phyloP scores from a whole-genome alignment of 2,888 invertebrate species.

The Elysia crispata region DNA sequence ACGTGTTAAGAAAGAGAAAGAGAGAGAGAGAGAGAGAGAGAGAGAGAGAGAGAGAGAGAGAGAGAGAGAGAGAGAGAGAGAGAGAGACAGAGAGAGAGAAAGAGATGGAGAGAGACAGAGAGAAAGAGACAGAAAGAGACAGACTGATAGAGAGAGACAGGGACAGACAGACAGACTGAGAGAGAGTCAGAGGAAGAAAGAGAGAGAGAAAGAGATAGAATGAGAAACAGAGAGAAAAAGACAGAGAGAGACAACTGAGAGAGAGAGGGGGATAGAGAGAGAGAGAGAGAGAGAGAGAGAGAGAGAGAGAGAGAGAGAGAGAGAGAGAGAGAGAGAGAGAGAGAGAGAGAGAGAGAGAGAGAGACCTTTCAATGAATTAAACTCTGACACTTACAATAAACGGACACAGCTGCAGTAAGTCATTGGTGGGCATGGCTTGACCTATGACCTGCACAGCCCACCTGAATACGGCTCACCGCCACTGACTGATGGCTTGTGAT shows the following conservation, averaged over 20 bases:
- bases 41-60: slow-evolving; percentile 5
- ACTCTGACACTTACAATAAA: slow-evolving; percentile 6
- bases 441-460: no score
- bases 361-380: not conserved
- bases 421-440: no score
- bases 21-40: no score
- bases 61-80: not conserved
- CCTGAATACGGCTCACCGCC: no score
- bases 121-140: not conserved
- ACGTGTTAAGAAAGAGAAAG: not conserved
- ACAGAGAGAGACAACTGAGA: no score
- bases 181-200: not conserved
- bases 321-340: slow-evolving; percentile 6
- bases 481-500: no score
- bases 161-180: not conserved
- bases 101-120: not conserved
- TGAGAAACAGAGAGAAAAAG: not conserved
- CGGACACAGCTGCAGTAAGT: not conserved
- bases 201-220: no score
- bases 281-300: not conserved
- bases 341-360: slow-evolving; percentile 1
- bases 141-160: not conserved
- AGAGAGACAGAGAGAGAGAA: not conserved
- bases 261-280: not conserved
- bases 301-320: not conserved